Percentiles rank a stretch among this genome's conserved stretches.
Conservation (phyloP, 2,888 invertebrate genomes). For the Steinernema scapterisci region DNA sequence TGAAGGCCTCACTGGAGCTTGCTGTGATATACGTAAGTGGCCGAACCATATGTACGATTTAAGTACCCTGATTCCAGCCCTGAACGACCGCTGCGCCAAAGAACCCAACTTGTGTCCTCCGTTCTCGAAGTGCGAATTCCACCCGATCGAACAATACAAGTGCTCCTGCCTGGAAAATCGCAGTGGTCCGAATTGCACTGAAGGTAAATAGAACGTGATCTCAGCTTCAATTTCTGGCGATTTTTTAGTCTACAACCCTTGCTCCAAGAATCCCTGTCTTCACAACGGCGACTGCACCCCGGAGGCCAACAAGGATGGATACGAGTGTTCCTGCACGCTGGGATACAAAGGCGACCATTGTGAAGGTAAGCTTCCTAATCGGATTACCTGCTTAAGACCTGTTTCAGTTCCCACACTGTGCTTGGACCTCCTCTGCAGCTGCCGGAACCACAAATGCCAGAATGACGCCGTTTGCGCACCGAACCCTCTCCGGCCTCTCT, state of each 20-base stretch:
- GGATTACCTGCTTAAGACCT: not conserved
- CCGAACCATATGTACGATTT: not conserved
- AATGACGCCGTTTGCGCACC: not conserved
- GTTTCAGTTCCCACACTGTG: not conserved
- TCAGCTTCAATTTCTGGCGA: not conserved
- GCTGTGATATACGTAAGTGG: slow-evolving; percentile 7
- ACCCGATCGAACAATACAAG: not conserved
- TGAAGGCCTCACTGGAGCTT: not conserved
- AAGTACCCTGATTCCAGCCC: not conserved
- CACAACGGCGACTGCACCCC: slow-evolving; percentile 10
- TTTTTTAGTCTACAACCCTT: not conserved
- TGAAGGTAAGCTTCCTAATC: not conserved
- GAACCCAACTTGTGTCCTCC: not conserved
- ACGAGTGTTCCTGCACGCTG: not conserved
- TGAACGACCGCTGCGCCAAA: not conserved
- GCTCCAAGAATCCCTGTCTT: not conserved
- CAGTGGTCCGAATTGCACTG: not conserved
- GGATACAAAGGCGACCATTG: not conserved
- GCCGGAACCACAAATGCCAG: not conserved
- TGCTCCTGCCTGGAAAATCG: not conserved
- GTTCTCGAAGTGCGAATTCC: not conserved
- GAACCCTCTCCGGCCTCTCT: not conserved
- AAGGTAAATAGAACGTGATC: not conserved
- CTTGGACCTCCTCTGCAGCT: not conserved
- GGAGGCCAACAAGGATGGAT: not conserved